A percentile compares a stretch with the other conserved stretches of the same genome.
These are phyloP conservation scores for Bradynema listronoti DNA, from an alignment of 1,140 invertebrate species.

Conservation along the genomic window DNA sequence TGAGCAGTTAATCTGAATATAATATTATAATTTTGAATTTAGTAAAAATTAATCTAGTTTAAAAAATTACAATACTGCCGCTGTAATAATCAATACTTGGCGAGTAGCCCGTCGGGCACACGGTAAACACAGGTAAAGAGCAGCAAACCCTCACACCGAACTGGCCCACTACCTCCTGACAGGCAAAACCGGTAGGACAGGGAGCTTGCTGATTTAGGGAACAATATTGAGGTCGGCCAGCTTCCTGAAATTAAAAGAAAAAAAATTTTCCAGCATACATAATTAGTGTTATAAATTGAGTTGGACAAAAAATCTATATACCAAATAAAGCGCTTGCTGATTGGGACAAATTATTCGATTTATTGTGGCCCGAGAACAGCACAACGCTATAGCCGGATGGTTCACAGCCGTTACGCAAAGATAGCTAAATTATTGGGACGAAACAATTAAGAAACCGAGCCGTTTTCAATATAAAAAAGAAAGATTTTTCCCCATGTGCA, in stretches of 20 bases:
- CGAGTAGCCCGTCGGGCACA: slow-evolving; percentile 35
- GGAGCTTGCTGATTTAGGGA: slow-evolving; percentile 14
- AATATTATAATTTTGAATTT: background rate
- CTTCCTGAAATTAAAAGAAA: slow-evolving; percentile 23
- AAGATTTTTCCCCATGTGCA: too few species aligned
- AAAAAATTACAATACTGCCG: slow-evolving; percentile 30
- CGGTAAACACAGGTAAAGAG: slow-evolving; percentile 30
- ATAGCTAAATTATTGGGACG: slow-evolving; percentile 5
- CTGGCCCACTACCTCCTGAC: slow-evolving; percentile 33
- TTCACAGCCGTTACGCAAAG: slow-evolving; percentile 26
- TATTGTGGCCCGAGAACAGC: slow-evolving; percentile 25
- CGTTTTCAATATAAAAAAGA: too few species aligned
- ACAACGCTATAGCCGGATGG: slow-evolving; percentile 22
- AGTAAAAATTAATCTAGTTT: slow-evolving; percentile 13
- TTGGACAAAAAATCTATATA: slow-evolving; percentile 20
- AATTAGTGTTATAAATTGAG: background rate
- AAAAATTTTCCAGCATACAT: slow-evolving; percentile 14
- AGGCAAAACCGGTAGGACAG: slow-evolving; percentile 40
- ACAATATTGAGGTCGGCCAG: slow-evolving; percentile 31
- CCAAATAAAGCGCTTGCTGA: slow-evolving; percentile 33
- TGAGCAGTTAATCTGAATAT: slow-evolving; percentile 38
- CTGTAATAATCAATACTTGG: slow-evolving; percentile 23
- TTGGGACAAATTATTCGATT: slow-evolving; percentile 35
- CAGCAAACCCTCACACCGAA: slow-evolving; percentile 40
- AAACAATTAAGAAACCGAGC: too few species aligned